phyloP scores from a whole-genome alignment of 2,888 invertebrate genomes.

The Ypsolopha scabrella region DNA sequence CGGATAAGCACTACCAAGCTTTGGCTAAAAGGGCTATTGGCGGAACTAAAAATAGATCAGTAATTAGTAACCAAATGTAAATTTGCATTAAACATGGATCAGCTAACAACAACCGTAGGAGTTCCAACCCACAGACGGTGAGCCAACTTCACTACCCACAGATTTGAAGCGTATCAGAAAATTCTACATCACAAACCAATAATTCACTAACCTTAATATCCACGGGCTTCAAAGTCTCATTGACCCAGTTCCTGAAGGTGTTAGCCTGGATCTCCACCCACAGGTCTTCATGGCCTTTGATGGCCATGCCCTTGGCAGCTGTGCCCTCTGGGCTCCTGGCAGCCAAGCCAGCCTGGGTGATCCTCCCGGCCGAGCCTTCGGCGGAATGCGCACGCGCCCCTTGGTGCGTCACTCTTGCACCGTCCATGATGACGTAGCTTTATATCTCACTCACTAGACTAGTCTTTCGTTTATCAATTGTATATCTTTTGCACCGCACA shows the following conservation, averaged over 20 bases:
- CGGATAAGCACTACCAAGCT: too few species aligned
- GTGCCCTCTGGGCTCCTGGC: constrained; percentile 93
- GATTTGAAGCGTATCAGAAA: too few species aligned
- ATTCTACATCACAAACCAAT: too few species aligned
- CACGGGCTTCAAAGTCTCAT: constrained; percentile 85
- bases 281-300: constrained; percentile 93
- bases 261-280: constrained; percentile 98
- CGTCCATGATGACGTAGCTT: constrained; percentile 39
- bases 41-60: too few species aligned
- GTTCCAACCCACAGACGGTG: too few species aligned
- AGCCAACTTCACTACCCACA: too few species aligned
- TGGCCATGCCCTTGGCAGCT: constrained; percentile 95
- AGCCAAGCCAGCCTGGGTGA: constrained; percentile 83
- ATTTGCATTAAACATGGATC: too few species aligned
- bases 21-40: too few species aligned
- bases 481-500: constrained; percentile 31
- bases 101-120: too few species aligned
- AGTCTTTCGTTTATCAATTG: constrained; percentile 20
- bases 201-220: constrained; percentile 70
- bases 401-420: constrained; percentile 70
- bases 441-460: constrained; percentile 1
- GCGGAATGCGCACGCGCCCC: constrained; percentile 68
- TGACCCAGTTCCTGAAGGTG: constrained; percentile 98
- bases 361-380: constrained; percentile 72
- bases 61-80: too few species aligned